A percentile compares a stretch with the other conserved stretches of the same genome.
These are phyloP conservation scores for silkworm (Bombyx mori) DNA, from an alignment of 1,140 invertebrate genomes.

Conservation along the genomic window ASM3026992v2 NC_085122.1:3700501-3701000, in stretches of 20 bases:
- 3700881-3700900: background rate
- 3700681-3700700: too few species aligned
- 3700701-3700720: too few species aligned
- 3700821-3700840: background rate
- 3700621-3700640: background rate
- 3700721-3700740: too few species aligned
- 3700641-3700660: background rate
- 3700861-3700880: background rate
- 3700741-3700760: too few species aligned
- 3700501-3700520: constrained; percentile 37
- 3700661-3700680: too few species aligned
- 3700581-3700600: constrained; percentile 5
- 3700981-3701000: background rate
- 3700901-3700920: background rate
- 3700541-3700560: constrained; percentile 6
- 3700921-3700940: background rate
- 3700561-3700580: background rate
- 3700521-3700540: constrained; percentile 25
- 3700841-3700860: too few species aligned
- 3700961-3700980: background rate
- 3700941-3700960: constrained; percentile 1
- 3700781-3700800: background rate
- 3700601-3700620: background rate
- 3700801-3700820: background rate
- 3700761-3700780: too few species aligned